Evolutionary conservation across 2,797 vertebrate species (phyloP).

Genomic region (Erethizon dorsatum): DNA sequence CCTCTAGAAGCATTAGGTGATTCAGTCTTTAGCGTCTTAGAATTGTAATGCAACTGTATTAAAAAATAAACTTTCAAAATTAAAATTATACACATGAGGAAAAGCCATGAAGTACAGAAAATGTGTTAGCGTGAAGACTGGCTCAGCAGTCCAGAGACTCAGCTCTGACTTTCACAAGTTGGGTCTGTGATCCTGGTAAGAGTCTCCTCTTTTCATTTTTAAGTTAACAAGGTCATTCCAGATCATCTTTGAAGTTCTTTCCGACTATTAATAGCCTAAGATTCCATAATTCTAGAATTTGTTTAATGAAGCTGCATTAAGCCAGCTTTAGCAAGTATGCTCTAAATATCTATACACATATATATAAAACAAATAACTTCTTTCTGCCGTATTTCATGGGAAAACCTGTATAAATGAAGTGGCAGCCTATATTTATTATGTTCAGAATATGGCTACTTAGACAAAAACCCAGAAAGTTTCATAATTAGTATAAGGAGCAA

Average conservation of each 20-base stretch:
- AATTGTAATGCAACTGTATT: slow-evolving; percentile 98
- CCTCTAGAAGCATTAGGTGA: slow-evolving; percentile 97
- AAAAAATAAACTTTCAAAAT: slow-evolving; percentile 67
- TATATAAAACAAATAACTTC: slow-evolving; percentile 7
- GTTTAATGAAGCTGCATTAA: slow-evolving; percentile 16
- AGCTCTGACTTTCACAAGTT: background rate
- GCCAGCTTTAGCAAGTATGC: background rate
- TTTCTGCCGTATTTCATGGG: slow-evolving; percentile 39
- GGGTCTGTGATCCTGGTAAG: background rate
- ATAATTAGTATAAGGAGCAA: background rate
- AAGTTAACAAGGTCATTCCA: background rate
- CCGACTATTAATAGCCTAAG: background rate
- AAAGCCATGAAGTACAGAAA: background rate
- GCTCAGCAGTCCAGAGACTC: background rate
- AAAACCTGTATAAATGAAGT: background rate
- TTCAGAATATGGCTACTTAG: background rate
- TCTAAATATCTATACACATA: background rate
- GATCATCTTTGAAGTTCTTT: slow-evolving; percentile 43
- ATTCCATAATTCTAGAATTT: slow-evolving; percentile 18
- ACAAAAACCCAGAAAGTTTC: background rate
- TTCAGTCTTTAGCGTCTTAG: slow-evolving; percentile 98
- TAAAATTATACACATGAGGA: slow-evolving; percentile 26
- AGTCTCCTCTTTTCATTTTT: slow-evolving; percentile 32
- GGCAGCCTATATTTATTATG: background rate
- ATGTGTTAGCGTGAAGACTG: background rate